Evolutionary conservation across 2,888 invertebrate genomes (phyloP).

Genomic region (Hydriomena furcata): DNA sequence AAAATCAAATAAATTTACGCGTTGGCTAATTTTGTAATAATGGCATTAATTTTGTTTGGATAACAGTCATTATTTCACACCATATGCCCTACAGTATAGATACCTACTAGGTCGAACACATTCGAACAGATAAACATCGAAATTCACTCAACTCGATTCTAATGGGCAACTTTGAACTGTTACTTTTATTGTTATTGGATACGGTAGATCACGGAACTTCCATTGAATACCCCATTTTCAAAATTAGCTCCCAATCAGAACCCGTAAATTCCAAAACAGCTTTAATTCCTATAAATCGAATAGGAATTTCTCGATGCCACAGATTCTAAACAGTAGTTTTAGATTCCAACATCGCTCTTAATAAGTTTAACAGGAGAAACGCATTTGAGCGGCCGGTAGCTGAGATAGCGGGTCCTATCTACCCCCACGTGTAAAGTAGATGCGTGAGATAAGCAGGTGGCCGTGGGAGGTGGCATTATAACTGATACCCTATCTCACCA

Average conservation of each 20-base stretch:
- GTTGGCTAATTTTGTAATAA: no score
- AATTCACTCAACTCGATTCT: conserved; percentile 6
- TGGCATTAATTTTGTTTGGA: neutral
- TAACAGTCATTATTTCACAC: no score
- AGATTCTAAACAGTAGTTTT: conserved; percentile 29
- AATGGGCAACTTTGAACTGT: conserved; percentile 6
- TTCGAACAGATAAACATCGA: conserved; percentile 17
- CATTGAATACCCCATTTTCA: conserved; percentile 29
- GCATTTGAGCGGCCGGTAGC: conserved; percentile 72
- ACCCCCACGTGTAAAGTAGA: conserved; percentile 59
- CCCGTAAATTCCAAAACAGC: conserved; percentile 33
- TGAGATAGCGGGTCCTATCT: conserved; percentile 62
- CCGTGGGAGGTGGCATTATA: conserved; percentile 44
- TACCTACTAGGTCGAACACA: neutral
- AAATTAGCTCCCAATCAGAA: conserved; percentile 34
- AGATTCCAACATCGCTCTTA: conserved; percentile 52
- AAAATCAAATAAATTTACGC: no score
- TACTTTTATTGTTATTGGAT: conserved; percentile 20
- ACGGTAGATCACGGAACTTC: conserved; percentile 26
- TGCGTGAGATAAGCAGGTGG: conserved; percentile 66
- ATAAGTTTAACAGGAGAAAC: conserved; percentile 76
- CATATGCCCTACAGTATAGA: no score
- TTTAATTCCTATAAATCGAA: conserved; percentile 35
- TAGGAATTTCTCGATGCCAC: conserved; percentile 25
- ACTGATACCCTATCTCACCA: conserved; percentile 34